Evolutionary conservation across 2,797 vertebrate species (phyloP).

Genomic region (Knipowitschia caucasica): DNA sequence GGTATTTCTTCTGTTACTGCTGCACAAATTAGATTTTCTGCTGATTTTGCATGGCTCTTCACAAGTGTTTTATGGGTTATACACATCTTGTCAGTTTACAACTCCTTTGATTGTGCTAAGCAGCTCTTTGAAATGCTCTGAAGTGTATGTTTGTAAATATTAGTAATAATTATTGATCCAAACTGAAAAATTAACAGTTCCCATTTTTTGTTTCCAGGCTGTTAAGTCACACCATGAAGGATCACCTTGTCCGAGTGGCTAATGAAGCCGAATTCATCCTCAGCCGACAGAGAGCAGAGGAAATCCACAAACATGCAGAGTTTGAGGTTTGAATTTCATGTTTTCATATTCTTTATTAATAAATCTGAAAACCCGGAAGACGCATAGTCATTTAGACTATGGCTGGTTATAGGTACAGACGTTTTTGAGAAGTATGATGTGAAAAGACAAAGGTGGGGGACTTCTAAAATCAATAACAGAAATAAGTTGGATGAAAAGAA

Average conservation of each 20-base stretch:
- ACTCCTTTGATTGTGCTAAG: conserved; percentile 21
- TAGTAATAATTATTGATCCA: conserved; percentile 6
- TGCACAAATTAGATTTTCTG: conserved; percentile 72
- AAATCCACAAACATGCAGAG: conserved; percentile 95
- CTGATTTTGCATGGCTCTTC: conserved; percentile 57
- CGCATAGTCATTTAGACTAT: no score
- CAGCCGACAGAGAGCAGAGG: conserved; percentile 93
- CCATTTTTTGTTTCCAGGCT: conserved; percentile 70
- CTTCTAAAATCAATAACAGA: no score
- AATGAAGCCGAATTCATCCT: conserved; percentile 99
- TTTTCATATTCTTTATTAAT: no score
- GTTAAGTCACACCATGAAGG: conserved; percentile 98
- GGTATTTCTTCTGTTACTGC: conserved; percentile 34
- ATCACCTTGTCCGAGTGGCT: conserved; percentile 96
- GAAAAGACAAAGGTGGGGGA: no score
- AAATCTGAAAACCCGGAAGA: no score
- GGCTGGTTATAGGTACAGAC: no score
- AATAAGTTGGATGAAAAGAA: no score
- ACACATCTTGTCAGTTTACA: conserved; percentile 38
- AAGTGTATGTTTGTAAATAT: conserved; percentile 13
- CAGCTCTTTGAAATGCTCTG: conserved; percentile 30
- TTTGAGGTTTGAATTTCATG: conserved; percentile 85
- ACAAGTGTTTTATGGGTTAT: conserved; percentile 55
- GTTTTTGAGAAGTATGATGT: no score
- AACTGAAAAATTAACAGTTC: neutral